Base-by-base conservation (phyloP, 2,113 vertebrate genomes). In the Eubucco bourcierii region DNA sequence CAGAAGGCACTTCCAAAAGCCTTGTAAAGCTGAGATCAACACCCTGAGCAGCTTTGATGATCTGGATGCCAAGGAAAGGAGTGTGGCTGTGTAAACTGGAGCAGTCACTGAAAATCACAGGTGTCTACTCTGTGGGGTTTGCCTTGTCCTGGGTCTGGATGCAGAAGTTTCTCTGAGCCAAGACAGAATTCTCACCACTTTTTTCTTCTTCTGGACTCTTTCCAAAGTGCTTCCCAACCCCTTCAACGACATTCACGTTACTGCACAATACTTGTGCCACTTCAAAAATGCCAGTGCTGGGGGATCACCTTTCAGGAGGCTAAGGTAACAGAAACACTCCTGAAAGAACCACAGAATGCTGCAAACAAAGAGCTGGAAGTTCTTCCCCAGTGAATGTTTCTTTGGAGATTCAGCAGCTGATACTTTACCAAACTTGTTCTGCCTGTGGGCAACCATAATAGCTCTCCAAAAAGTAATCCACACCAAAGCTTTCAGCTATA, bases 381-480 rank as follows among this genome's bases (percentile, higher is more conserved):
- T 90, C 76, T 67, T 77, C 88, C 88, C 82, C 58, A 53, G 6
- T 50, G 66, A 83, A 83, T 34, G 2, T 80, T 93, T 86, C 91
- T 92, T 92, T 77, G 47, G 82, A 85, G 72, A 83, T 90, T 83
- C 75, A 78, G 70, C 39, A 77, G 53, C 37, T 85, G 87, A 90
- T 91, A 82, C 75, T 94, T 87, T 81, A 85, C 76, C 88, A 76
- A 90, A 85, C 58, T 83, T 84, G 24, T 91, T 94, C 58, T 91
- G 84, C 89, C 94, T 55, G n/a, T 87, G 65, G 82, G 87, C 85
- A 86, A 71, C 78, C 76, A 83, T 86, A 93, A 95, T 86, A 85
- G 79, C 65, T 90, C 90, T 92, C 80, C 83, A 46, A 94, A 95
- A 94, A 88, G 53, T 77, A 95, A 90, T 87, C 75, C 52, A 78